Base-by-base conservation (phyloP, 2,797 vertebrate species). In the Hippocampus kuda region DNA sequence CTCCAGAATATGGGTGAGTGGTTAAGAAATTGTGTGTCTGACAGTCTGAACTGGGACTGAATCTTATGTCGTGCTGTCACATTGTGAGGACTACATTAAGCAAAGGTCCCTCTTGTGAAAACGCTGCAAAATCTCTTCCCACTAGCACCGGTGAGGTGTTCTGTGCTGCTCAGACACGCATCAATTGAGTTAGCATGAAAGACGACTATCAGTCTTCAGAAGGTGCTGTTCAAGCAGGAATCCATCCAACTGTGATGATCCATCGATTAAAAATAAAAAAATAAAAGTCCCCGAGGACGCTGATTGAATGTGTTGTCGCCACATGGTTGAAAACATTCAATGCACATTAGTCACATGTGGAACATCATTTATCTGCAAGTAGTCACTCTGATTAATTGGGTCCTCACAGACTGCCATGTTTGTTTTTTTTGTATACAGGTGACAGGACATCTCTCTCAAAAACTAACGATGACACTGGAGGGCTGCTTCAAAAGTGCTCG, bases 361-460 rank as follows among this genome's bases (percentile, higher is more conserved):
- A 88, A 88, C 86, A 89, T 83, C 83, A 87, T 82, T 86, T 38
- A 89, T 90, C 77, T 88, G 84, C 87, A 87, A 83, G 87, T 77
- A 82, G 76, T 81, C 54, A 27, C 61, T 68, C 81, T 85, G 83
- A 89, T 89, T 82, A 85, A 88, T 88, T 79, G 87, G 88, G 86
- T 84, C 72, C 77, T 85, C 73, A 72, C 74, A 65, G 80, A 78
- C 79, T 82, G 84, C 83, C 86, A 89, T 86, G 86, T 86, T 88
- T 88, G 87, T 88, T 88, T 88, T 89, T 89, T 86, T 85, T 87
- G 85, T 86, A 80, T 44, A 16, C 24, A 75, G 77, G 49, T 72
- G 81, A 84, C 77, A 79, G 82, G 76, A 83, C 84, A 87, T 90
- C 78, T 87, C 85, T 88, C 84, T 87, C 79, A 48, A 66, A 87